phyloP scores from a whole-genome alignment of 2,113 vertebrate species.

The Chauna torquata region DNA sequence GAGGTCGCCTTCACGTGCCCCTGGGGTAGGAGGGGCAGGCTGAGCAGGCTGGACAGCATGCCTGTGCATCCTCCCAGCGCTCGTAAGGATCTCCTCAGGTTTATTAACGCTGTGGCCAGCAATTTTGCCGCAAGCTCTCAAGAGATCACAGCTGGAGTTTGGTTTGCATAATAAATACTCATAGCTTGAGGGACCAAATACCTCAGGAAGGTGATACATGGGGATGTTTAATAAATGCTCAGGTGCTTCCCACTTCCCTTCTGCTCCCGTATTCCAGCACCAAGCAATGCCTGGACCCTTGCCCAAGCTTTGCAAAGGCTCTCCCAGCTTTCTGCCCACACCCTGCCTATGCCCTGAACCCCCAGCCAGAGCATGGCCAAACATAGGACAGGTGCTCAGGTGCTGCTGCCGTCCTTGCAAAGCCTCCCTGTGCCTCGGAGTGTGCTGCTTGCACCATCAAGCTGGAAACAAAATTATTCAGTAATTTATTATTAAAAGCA shows the following conservation, averaged over 20 bases:
- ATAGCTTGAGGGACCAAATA: neutral
- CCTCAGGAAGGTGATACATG: neutral
- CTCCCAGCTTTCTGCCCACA: fast-evolving
- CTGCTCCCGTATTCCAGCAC: neutral
- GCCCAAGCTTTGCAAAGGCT: neutral
- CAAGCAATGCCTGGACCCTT: neutral
- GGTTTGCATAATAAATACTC: neutral
- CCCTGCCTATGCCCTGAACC: neutral
- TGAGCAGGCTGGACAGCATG: neutral
- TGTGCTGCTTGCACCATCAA: neutral
- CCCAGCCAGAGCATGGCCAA: neutral
- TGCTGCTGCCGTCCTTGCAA: no score
- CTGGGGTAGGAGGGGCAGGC: neutral
- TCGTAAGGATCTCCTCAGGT: fast-evolving
- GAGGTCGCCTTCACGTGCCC: fast-evolving
- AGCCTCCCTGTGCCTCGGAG: neutral
- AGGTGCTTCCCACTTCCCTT: neutral
- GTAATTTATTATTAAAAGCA: slow-evolving; percentile 4
- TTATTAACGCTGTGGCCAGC: neutral
- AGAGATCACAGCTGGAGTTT: neutral
- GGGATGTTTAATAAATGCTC: neutral
- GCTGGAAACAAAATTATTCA: neutral
- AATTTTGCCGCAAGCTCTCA: neutral
- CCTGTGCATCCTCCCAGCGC: fast-evolving
- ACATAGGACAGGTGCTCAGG: neutral